These are phyloP conservation scores for Saccostrea echinata DNA, from an alignment of 1,140 invertebrate genomes.

Conservation along the genomic window DNA sequence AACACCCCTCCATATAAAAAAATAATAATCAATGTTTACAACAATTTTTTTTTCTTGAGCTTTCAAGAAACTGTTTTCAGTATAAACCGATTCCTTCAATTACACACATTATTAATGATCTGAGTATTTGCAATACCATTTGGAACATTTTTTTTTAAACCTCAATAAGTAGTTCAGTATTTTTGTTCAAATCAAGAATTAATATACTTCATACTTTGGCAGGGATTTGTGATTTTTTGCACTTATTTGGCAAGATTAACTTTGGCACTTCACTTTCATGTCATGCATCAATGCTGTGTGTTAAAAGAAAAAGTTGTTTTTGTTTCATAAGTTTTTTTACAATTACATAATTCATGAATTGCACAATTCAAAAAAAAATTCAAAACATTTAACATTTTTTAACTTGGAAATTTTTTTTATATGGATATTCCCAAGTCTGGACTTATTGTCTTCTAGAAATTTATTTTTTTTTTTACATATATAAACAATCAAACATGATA, in stretches of 20 bases:
- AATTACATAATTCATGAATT: no score
- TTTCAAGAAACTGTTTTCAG: neutral
- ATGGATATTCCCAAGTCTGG: no score
- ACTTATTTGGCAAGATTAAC: slow-evolving; percentile 31
- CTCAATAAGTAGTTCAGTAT: slow-evolving; percentile 3
- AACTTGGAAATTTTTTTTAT: no score
- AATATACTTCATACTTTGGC: neutral
- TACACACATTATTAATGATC: neutral
- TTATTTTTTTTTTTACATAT: no score
- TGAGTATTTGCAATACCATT: slow-evolving; percentile 28
- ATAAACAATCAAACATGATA: no score
- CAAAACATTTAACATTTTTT: no score
- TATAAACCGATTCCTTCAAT: neutral
- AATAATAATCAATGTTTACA: neutral
- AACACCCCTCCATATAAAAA: no score
- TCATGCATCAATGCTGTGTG: slow-evolving; percentile 22
- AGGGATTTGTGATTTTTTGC: slow-evolving; percentile 16
- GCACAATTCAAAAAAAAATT: no score
- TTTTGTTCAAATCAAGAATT: slow-evolving; percentile 13
- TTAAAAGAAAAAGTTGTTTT: neutral
- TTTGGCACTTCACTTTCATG: slow-evolving; percentile 14
- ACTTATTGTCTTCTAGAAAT: no score
- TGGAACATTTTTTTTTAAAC: neutral
- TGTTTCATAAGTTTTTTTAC: no score
- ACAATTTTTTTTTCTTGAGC: neutral